These are phyloP conservation scores for Carduelis carduelis DNA, from an alignment of 2,797 vertebrate species.

Conservation along the genomic window DNA sequence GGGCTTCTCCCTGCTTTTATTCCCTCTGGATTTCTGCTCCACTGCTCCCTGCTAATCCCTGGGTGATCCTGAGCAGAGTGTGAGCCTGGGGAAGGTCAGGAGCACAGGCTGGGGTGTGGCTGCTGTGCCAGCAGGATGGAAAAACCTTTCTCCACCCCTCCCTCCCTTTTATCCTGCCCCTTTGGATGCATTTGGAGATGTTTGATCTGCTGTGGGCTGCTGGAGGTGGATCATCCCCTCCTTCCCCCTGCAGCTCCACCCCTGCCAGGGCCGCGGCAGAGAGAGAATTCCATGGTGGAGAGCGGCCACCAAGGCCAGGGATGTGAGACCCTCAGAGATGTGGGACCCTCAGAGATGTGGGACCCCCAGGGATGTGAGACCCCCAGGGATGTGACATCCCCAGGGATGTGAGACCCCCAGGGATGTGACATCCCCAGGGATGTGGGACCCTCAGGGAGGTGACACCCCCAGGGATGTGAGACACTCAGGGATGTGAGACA, in stretches of 20 bases:
- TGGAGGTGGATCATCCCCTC: background rate
- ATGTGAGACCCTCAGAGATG: too few species aligned
- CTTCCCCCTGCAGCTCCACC: background rate
- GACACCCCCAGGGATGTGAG: background rate
- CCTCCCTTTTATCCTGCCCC: background rate
- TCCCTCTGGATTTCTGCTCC: background rate
- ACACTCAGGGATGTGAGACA: too few species aligned
- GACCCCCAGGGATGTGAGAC: fast-evolving
- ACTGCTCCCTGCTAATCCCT: background rate
- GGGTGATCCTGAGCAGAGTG: background rate
- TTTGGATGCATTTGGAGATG: background rate
- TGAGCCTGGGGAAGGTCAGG: fast-evolving
- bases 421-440: fast-evolving
- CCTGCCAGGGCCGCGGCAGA: background rate
- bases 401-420: fast-evolving
- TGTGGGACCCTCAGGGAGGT: background rate
- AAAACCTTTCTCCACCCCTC: background rate
- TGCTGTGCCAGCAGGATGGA: background rate
- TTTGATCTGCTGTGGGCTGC: background rate
- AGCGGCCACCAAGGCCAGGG: fast-evolving
- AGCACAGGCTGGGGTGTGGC: fast-evolving
- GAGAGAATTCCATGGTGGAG: background rate
- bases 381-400: too few species aligned
- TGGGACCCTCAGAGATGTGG: background rate
- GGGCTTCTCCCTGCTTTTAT: background rate